Base-by-base conservation (phyloP, 2,888 invertebrate genomes). In the Hylaea fasciaria region DNA sequence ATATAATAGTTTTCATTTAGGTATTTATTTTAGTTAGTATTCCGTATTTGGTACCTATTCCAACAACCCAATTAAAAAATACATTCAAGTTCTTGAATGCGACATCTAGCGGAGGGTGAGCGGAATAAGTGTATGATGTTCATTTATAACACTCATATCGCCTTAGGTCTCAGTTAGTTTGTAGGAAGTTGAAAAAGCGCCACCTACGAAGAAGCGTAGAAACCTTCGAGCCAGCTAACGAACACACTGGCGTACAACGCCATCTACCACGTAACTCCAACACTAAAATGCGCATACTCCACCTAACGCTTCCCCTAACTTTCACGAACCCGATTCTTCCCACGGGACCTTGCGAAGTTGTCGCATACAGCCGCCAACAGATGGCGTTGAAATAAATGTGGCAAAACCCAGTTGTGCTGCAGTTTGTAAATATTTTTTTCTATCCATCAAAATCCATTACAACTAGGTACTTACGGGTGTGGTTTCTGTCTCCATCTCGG, bases 391-490 rank as follows among this genome's bases (percentile, higher is more conserved):
- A 58, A 70, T 39, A 53, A 46, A 64, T 47, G 50, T 54, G 61
- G 61, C 67, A 69, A 75, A 77, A 77, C 71, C 66, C 52, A 55
- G 78, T 81, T 85, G 81, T 83, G 82, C 86, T 81, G 77, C 3
- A 2, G 76, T 9, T 9, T 14, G 13, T 17, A 32, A 77, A 55
- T n/a, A 65, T 66, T 62, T 62, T 64, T 70, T 68, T 61, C 39
- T 57, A 48, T 60, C 49, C 3, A 32, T 32, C 32, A 32, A 35
- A 35, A 53, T 55, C 17, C 55, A 13, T 62, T 65, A 61, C 32
- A 40, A 67, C 66, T 78, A 80, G 57, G 66, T 85, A 91, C 91
- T 91, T 74, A 91, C 91, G 87, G 87, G 85, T 89, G 86, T 83
- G 82, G 84, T 83, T 75, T 83, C 81, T 74, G 78, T 76, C 71